Percentiles rank a stretch among this genome's conserved stretches.
Conservation (phyloP, 2,113 vertebrate genomes). For the Cephalopholis sonnerati region DNA sequence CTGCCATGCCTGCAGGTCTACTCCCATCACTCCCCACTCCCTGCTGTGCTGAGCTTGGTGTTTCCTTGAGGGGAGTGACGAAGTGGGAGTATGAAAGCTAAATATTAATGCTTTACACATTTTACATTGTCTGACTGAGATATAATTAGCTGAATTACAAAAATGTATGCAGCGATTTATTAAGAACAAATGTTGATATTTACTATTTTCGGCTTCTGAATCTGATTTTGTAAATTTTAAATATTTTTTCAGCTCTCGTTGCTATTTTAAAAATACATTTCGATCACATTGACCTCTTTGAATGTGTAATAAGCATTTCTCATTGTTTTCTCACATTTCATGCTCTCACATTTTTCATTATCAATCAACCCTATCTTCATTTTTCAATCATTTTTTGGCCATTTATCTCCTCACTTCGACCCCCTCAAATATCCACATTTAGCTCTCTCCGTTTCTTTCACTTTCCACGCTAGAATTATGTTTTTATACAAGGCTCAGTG, state of each 20-base stretch:
- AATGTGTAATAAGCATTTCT: not conserved
- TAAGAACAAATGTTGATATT: not conserved
- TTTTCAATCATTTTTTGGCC: not conserved
- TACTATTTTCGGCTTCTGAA: not conserved
- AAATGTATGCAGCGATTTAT: not conserved
- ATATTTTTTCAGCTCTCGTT: not conserved
- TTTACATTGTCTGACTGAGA: not conserved
- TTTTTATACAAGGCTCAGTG: slow-evolving; percentile 18
- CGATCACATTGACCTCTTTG: too few relatives aligned
- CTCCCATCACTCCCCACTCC: too few relatives aligned
- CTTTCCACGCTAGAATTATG: not conserved
- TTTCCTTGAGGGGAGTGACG: too few relatives aligned
- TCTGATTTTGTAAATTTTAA: not conserved
- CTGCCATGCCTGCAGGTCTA: too few relatives aligned
- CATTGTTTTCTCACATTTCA: not conserved
- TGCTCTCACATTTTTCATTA: not conserved
- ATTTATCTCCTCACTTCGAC: not conserved
- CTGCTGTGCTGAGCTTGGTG: too few relatives aligned
- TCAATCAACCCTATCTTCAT: not conserved
- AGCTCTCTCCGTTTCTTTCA: not conserved
- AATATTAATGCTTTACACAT: too few relatives aligned
- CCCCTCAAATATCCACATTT: not conserved
- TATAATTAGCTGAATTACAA: too few relatives aligned
- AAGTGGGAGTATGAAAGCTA: too few relatives aligned
- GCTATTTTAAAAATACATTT: too few relatives aligned